These are phyloP conservation scores for Aproaerema taeniolella DNA, from an alignment of 2,888 invertebrate genomes.

Conservation along the genomic window DNA sequence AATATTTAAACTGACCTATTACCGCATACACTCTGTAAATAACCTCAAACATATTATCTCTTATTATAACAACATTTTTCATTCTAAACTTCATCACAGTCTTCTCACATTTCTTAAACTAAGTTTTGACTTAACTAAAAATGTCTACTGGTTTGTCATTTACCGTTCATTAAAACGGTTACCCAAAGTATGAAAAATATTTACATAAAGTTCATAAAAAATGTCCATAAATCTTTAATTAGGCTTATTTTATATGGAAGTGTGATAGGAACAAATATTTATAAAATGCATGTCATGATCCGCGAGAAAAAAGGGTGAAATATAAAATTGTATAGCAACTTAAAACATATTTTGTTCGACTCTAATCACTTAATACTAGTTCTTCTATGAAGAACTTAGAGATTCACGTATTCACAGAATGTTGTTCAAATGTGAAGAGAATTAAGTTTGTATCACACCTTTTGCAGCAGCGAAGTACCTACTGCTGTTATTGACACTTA, in stretches of 20 bases:
- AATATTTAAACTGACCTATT: not conserved
- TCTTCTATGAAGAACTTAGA: too few species aligned
- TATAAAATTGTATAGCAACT: slow-evolving; percentile 7
- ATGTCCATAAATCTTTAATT: slow-evolving; percentile 18
- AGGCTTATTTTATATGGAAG: slow-evolving; percentile 12
- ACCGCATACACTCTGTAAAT: slow-evolving; percentile 5
- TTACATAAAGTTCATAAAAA: slow-evolving; percentile 20
- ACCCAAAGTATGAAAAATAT: slow-evolving; percentile 13
- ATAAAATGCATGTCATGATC: slow-evolving; percentile 21
- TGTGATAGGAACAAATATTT: slow-evolving; percentile 20
- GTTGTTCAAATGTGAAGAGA: too few species aligned
- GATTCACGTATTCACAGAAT: too few species aligned
- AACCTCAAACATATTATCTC: slow-evolving; percentile 35
- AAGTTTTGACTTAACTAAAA: slow-evolving; percentile 19
- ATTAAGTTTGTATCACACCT: too few species aligned
- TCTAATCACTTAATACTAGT: slow-evolving; percentile 11
- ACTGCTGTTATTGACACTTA: too few species aligned
- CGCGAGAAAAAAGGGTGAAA: slow-evolving; percentile 12
- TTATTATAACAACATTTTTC: slow-evolving; percentile 47
- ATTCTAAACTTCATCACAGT: slow-evolving; percentile 69
- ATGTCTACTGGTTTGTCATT: slow-evolving; percentile 19
- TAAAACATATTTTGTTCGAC: slow-evolving; percentile 13
- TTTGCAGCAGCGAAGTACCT: too few species aligned
- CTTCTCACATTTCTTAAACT: slow-evolving; percentile 65
- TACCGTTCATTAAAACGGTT: not conserved